Conservation (phyloP, 2,888 invertebrate genomes). For the Boloria euphrosyne region DNA sequence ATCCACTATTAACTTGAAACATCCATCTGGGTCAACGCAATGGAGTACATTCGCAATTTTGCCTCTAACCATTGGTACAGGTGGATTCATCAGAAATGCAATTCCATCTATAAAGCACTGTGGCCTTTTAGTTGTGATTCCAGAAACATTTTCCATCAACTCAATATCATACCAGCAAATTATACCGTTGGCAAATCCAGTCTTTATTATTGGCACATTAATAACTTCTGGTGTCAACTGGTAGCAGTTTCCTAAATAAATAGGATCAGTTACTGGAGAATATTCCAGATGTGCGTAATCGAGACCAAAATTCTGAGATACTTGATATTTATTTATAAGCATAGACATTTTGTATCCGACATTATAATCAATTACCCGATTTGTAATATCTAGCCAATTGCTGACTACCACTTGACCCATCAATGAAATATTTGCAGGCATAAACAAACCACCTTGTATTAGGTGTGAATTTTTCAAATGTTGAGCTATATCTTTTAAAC, state of each 20-base stretch:
- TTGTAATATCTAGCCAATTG: conserved; percentile 81
- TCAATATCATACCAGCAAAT: conserved; percentile 82
- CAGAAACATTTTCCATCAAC: conserved; percentile 60
- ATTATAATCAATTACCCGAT: conserved; percentile 81
- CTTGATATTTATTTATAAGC: conserved; percentile 83
- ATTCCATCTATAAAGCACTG: conserved; percentile 73
- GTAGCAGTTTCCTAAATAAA: conserved; percentile 51
- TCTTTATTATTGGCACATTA: conserved; percentile 54
- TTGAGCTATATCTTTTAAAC: conserved; percentile 52
- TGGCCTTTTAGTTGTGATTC: conserved; percentile 68
- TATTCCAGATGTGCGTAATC: conserved; percentile 70
- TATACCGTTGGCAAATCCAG: conserved; percentile 75
- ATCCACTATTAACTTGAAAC: conserved; percentile 61
- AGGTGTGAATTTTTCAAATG: conserved; percentile 61
- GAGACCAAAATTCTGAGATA: conserved; percentile 80
- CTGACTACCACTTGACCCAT: conserved; percentile 83
- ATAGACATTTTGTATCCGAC: conserved; percentile 79
- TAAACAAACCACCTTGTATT: conserved; percentile 66
- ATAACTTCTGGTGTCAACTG: conserved; percentile 47
- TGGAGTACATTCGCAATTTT: conserved; percentile 55
- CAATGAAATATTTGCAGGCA: conserved; percentile 79
- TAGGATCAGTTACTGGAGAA: conserved; percentile 62
- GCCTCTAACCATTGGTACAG: conserved; percentile 52
- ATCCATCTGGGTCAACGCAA: conserved; percentile 59
- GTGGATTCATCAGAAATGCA: conserved; percentile 70